Base-by-base conservation (phyloP, 2,113 vertebrate species). In the Tor tambroides region DNA sequence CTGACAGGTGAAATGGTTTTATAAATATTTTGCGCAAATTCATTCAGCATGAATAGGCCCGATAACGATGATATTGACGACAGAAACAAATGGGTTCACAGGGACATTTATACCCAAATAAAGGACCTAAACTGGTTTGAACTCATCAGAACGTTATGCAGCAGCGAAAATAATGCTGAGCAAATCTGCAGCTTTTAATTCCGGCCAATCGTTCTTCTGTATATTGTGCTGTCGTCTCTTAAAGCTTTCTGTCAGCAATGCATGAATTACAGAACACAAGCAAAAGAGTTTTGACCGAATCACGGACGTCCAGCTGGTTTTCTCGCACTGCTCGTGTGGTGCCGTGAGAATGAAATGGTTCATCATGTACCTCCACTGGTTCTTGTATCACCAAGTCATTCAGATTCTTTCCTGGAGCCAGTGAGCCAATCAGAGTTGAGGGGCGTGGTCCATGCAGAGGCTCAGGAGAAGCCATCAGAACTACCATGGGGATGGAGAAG, bases 381-480 rank as follows among this genome's bases (percentile, higher is more conserved):
- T 49, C 41, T 83, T 71, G 28, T 51, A 69, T 30, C 61, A 71
- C 41, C 28, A 84, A 51, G 67, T 84, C 46, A 54, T 74, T 74
- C 30, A 84, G 17, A 38, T 49, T 28, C 83, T 51, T 65, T 49
- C 38, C 21, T 30, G 49, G 41, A 80, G 35, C 43, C 59, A 23
- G 46, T 46, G 51, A 59, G 11, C 65, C 87, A 80, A 78, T 80
- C 80, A 84, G 49, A 87, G 69, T 67, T 35, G 41, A 86, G 69
- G 21, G 76, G 84, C 12, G 63, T 84, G 88, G 81, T 90, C 80
- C 88, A 90, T 89, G 89, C 89, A 87, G 80, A 83, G 83, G 88
- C 79, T 84, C 79, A 83, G 72, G 61, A 86, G 46, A 63, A 54
- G 77, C 79, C 76, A n/a, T 81, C 86, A 72, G 38, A 63, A 49